Evolutionary conservation across 2,888 invertebrate species (phyloP).

Genomic region (Zygaena filipendulae): DNA sequence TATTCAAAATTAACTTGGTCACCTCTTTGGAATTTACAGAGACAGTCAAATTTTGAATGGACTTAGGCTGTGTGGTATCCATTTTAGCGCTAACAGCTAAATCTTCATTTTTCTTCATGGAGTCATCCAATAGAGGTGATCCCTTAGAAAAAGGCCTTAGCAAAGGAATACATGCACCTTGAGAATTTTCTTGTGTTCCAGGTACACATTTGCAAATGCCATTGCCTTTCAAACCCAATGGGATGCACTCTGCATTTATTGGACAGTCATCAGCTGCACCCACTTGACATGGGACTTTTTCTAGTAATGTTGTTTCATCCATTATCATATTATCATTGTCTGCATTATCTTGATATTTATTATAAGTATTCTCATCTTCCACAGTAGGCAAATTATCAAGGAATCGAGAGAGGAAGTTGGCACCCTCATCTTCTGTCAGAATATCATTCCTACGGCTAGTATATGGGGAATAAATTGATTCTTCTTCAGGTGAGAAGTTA

Average conservation of each 20-base stretch:
- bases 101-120: slow-evolving; percentile 40
- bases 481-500: slow-evolving; percentile 53
- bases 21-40: slow-evolving; percentile 83
- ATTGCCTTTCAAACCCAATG: slow-evolving; percentile 60
- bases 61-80: slow-evolving; percentile 52
- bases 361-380: slow-evolving; percentile 43
- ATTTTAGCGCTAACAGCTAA: slow-evolving; percentile 26
- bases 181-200: slow-evolving; percentile 63
- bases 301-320: slow-evolving; percentile 57
- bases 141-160: slow-evolving; percentile 50
- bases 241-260: slow-evolving; percentile 76
- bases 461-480: slow-evolving; percentile 43
- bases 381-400: slow-evolving; percentile 48
- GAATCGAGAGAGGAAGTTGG: slow-evolving; percentile 43
- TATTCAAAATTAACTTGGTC: slow-evolving; percentile 9
- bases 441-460: slow-evolving; percentile 38
- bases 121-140: slow-evolving; percentile 37
- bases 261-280: slow-evolving; percentile 70
- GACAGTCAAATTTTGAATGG: slow-evolving; percentile 76
- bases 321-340: slow-evolving; percentile 59
- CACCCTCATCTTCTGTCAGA: slow-evolving; percentile 41
- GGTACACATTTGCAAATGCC: slow-evolving; percentile 79
- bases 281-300: slow-evolving; percentile 70
- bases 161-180: slow-evolving; percentile 41
- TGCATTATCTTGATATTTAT: slow-evolving; percentile 43